Evolutionary conservation across 2,888 invertebrate genomes (phyloP).

Genomic region (Cremastinae sp.): DNA sequence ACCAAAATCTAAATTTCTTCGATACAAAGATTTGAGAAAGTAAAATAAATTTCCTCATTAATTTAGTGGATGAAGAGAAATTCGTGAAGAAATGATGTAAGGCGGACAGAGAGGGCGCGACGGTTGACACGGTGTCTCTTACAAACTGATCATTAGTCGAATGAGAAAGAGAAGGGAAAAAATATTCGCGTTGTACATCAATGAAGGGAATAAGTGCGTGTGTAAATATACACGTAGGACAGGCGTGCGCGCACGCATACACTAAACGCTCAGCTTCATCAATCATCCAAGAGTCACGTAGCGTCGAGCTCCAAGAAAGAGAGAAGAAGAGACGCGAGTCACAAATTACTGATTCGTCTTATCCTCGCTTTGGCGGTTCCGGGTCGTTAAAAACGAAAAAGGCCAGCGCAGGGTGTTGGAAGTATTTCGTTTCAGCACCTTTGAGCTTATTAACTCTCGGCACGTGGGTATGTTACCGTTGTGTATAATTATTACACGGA

Average conservation of each 20-base stretch:
- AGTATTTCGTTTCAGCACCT: constrained; percentile 57
- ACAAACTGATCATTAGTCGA: constrained; percentile 76
- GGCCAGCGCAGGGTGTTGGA: constrained; percentile 15
- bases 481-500: not conserved
- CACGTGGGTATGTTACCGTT: not conserved
- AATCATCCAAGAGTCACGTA: constrained; percentile 71
- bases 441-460: constrained; percentile 33
- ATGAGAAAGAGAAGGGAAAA: constrained; percentile 66
- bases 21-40: too few relatives aligned
- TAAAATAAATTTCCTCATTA: too few relatives aligned
- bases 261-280: constrained; percentile 70
- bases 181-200: constrained; percentile 34
- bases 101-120: constrained; percentile 59
- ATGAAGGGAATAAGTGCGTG: constrained; percentile 69
- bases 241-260: not conserved
- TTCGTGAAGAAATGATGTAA: constrained; percentile 20
- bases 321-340: constrained; percentile 61
- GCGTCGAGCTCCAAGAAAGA: constrained; percentile 33
- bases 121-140: constrained; percentile 73
- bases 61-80: constrained; percentile 4
- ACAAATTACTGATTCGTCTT: constrained; percentile 72
- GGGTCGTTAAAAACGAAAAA: constrained; percentile 41
- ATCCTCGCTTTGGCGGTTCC: constrained; percentile 50
- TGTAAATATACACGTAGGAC: constrained; percentile 73
- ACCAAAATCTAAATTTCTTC: too few relatives aligned